A percentile compares a stretch with the other conserved stretches of the same genome.
Evolutionary conservation across 2,888 invertebrate genomes (phyloP).

Genomic region (Microctonus hyperodae): DNA sequence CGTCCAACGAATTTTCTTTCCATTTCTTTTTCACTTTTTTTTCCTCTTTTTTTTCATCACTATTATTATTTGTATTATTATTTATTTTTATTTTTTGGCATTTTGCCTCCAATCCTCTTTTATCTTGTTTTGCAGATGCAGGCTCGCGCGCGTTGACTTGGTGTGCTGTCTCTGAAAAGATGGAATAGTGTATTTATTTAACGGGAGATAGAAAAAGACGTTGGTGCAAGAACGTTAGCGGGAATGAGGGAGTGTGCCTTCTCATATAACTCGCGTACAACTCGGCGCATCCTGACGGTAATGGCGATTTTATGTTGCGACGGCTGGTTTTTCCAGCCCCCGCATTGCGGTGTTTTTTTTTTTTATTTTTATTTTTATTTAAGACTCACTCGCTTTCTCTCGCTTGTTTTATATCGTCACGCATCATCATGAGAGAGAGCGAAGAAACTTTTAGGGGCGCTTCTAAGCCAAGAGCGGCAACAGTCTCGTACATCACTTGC

Average conservation of each 20-base stretch:
- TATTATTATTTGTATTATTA: neutral
- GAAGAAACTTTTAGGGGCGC: conserved; percentile 16
- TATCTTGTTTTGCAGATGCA: conserved; percentile 24
- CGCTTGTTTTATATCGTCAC: too few species aligned
- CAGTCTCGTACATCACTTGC: conserved; percentile 30
- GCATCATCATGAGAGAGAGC: too few species aligned
- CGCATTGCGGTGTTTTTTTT: conserved; percentile 36
- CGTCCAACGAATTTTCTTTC: neutral
- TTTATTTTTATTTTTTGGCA: conserved; percentile 12
- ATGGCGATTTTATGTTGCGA: conserved; percentile 55
- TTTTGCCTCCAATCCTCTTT: conserved; percentile 19
- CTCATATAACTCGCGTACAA: conserved; percentile 44
- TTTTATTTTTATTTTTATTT: conserved; percentile 19
- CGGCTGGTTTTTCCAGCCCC: conserved; percentile 35
- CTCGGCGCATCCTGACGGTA: conserved; percentile 41
- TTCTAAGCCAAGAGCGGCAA: conserved; percentile 11
- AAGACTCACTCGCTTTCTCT: conserved; percentile 12
- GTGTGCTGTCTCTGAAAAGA: conserved; percentile 36
- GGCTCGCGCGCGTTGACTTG: conserved; percentile 10
- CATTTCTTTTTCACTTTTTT: neutral
- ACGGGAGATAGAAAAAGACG: conserved; percentile 44
- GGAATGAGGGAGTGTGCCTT: neutral
- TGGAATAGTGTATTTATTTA: conserved; percentile 52
- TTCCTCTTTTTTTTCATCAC: neutral
- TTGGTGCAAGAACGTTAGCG: conserved; percentile 12